Evolutionary conservation across 92 coral and sea anemone genomes (phyloP).

Genomic region (Pocillopora meandrina): DNA sequence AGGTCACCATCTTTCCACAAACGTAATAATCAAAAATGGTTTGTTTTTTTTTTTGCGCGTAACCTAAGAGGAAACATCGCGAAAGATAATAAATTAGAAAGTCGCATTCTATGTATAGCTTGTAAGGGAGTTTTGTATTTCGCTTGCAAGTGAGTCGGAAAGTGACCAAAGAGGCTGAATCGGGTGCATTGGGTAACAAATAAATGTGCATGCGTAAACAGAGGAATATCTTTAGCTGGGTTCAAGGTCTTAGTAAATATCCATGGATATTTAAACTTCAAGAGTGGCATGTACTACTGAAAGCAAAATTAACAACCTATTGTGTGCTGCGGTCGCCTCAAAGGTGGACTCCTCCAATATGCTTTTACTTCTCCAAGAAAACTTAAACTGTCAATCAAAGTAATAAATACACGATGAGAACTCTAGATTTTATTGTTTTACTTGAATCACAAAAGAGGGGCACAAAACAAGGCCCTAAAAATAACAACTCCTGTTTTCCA

Average conservation of each 20-base stretch:
- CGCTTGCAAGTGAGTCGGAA: too few species aligned
- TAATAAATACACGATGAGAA: constrained; percentile 11
- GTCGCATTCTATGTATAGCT: too few species aligned
- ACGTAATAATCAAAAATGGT: too few species aligned
- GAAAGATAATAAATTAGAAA: too few species aligned
- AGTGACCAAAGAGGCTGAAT: too few species aligned
- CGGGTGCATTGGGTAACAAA: neutral
- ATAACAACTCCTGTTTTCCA: constrained; percentile 4
- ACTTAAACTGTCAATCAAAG: constrained; percentile 74
- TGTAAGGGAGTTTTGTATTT: too few species aligned
- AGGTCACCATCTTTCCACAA: too few species aligned
- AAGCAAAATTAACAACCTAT: constrained; percentile 55
- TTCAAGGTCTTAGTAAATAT: constrained; percentile 49
- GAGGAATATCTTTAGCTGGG: neutral
- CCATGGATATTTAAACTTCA: constrained; percentile 80
- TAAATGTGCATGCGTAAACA: neutral
- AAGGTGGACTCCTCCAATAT: constrained; percentile 46
- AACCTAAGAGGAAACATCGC: too few species aligned
- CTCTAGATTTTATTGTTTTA: constrained; percentile 33
- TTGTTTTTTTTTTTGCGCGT: too few species aligned
- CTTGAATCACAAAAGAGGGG: constrained; percentile 31
- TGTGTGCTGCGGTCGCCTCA: constrained; percentile 42
- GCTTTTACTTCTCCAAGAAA: constrained; percentile 41
- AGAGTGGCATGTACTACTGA: constrained; percentile 69
- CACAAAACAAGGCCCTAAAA: constrained; percentile 7